phyloP scores from a whole-genome alignment of 2,888 invertebrate genomes.

The Allygus modestus region DNA sequence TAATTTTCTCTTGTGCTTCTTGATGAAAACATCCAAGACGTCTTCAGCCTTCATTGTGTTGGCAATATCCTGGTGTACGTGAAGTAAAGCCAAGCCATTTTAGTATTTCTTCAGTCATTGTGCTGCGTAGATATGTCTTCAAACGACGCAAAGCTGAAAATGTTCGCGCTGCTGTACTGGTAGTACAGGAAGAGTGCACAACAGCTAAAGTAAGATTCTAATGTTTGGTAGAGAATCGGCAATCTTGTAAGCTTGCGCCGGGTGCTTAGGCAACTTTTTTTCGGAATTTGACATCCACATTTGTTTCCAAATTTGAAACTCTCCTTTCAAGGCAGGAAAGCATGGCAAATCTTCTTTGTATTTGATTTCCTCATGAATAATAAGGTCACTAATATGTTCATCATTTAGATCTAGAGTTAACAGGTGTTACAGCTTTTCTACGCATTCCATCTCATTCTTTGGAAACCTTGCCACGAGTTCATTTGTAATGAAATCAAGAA shows the following conservation, averaged over 20 bases:
- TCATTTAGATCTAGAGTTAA: conserved; percentile 8
- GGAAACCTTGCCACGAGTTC: conserved; percentile 20
- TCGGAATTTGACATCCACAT: conserved; percentile 22
- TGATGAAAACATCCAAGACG: conserved; percentile 20
- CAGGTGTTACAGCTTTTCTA: conserved; percentile 20
- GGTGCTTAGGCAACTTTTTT: conserved; percentile 32
- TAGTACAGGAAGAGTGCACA: conserved; percentile 51
- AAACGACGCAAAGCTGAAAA: conserved; percentile 1
- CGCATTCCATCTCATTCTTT: conserved; percentile 11
- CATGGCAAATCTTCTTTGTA: conserved; percentile 47
- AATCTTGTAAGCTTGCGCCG: conserved; percentile 15
- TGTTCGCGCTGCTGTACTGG: conserved; percentile 17
- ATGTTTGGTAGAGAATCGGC: conserved; percentile 35
- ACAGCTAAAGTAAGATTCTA: conserved; percentile 24
- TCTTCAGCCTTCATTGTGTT: conserved; percentile 36
- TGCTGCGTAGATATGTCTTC: conserved; percentile 31
- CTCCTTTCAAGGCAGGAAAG: conserved; percentile 28
- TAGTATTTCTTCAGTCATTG: conserved; percentile 22
- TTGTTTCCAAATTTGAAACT: conserved; percentile 45
- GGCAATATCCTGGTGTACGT: conserved; percentile 27
- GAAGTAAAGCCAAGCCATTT: conserved; percentile 40
- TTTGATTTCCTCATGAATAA: not conserved
- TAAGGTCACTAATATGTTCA: conserved; percentile 16
- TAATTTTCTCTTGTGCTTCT: conserved; percentile 39
- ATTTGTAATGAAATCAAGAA: conserved; percentile 57